These are phyloP conservation scores for Erebia epiphron DNA, from an alignment of 2,888 invertebrate species.

Conservation along the genomic window DNA sequence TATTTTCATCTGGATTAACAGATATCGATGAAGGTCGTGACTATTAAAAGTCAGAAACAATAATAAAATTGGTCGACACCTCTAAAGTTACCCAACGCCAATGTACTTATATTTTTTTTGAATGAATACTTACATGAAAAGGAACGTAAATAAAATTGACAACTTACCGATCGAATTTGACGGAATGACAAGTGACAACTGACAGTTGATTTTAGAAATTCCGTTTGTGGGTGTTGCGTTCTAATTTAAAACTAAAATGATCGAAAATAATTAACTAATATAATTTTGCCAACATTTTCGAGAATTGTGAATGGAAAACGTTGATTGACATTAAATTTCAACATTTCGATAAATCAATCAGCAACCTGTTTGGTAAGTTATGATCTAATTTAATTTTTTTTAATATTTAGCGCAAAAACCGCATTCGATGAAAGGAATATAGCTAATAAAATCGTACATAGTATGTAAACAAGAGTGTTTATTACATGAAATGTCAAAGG, in stretches of 20 bases:
- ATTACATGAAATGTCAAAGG: constrained; percentile 36
- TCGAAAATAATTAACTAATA: constrained; percentile 24
- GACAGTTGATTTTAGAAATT: constrained; percentile 52
- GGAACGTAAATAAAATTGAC: constrained; percentile 37
- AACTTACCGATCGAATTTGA: constrained; percentile 38
- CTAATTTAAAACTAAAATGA: constrained; percentile 25
- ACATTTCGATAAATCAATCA: constrained; percentile 1
- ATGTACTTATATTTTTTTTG: no score
- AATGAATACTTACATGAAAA: constrained; percentile 2
- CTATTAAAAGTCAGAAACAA: no score
- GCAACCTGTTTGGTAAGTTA: constrained; percentile 59
- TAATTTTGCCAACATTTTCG: constrained; percentile 13
- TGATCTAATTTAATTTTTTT: constrained; percentile 27
- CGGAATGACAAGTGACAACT: constrained; percentile 25
- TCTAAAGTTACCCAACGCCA: no score
- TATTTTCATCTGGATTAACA: no score
- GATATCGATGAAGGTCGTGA: no score
- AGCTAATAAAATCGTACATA: constrained; percentile 10
- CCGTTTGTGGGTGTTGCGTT: constrained; percentile 61
- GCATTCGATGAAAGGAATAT: constrained; percentile 53
- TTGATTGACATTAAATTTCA: constrained; percentile 12
- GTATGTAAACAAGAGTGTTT: constrained; percentile 33
- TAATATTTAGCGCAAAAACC: constrained; percentile 25
- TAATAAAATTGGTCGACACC: no score
- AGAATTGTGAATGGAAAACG: constrained; percentile 32